phyloP scores from a whole-genome alignment of 2,797 vertebrate species.

The Caiman crocodilus region DNA sequence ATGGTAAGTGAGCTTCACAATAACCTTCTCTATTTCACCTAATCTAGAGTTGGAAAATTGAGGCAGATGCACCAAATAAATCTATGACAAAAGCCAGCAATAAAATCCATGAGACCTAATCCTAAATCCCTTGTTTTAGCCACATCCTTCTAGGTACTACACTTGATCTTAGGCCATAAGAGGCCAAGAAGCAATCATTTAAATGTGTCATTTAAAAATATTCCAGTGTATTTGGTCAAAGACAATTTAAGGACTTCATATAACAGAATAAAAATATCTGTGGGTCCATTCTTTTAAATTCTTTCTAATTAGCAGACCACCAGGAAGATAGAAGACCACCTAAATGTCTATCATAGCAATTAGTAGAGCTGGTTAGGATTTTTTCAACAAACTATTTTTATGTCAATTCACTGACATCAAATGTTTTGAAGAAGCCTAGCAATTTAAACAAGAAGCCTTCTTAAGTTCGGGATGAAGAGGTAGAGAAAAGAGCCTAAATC shows the following conservation, averaged over 20 bases:
- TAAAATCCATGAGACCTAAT: background rate
- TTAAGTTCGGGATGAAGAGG: background rate
- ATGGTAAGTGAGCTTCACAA: background rate
- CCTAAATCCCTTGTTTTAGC: background rate
- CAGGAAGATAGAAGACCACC: conserved; percentile 7
- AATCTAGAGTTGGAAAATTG: background rate
- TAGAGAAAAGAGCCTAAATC: too few relatives aligned
- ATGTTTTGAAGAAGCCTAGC: too few relatives aligned
- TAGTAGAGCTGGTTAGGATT: background rate
- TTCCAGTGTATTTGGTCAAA: background rate
- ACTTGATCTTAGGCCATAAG: background rate
- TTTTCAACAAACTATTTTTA: background rate
- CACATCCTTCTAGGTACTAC: background rate
- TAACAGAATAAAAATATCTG: conserved; percentile 13
- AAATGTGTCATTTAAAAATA: background rate
- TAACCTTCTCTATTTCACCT: background rate
- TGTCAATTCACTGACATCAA: background rate
- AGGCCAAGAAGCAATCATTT: too few relatives aligned
- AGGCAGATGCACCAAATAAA: background rate
- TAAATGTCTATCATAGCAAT: background rate
- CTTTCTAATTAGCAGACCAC: conserved; percentile 52
- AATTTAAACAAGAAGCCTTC: background rate
- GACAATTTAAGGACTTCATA: background rate
- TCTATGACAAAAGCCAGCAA: background rate
- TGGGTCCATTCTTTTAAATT: background rate